Evolutionary conservation across 2,888 invertebrate species (phyloP), one percentile per base, ranked within the genome.

Genomic region (Tricholauxania praeusta): DNA sequence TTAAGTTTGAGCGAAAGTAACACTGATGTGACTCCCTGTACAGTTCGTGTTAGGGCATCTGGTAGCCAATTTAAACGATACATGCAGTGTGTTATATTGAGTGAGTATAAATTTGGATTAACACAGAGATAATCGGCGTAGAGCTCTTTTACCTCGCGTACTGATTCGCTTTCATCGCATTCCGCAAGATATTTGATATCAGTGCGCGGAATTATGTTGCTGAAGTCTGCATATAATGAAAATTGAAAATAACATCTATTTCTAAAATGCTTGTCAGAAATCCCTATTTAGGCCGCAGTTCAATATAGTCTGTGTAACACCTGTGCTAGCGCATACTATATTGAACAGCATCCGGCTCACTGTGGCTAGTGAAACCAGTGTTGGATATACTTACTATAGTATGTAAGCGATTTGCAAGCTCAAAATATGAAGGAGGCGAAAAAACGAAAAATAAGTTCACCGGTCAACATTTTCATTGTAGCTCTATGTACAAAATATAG

Each of bases 111-210:
- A 88, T 98, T 97, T 14, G 96, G 93, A 86, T 94, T 95, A 8
- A 99, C 93, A 8, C 98, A 96, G 75, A 99, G 90, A 87, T 94
- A 98, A 89, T 99, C 99, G 3, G 96, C 97, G 87, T 98, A 99
- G 82, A 96, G 93, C 88, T 99, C 99, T 86, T 98, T 95, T 0
- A 99, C 94, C 89, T 98, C 98, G 76, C 97, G 89, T 15, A 99
- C 99, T 0, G 96, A 94, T 89, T 99, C 99, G 85, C 97, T 96
- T 87, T 99, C 98, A 87, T 99, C 99, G 80, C 96, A 96, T 88
- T 99, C 99, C 0, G 99, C 99, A 75, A 99, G 87, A 0, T 93
- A 91, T 89, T 99, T 99, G 51, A 99, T 94, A 85, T 99, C 98
- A 14, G 97, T 96, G 86, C 98, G 98, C 49, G 97, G 95, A 82